Conservation (phyloP, 2,797 vertebrate genomes). For the Periparus ater region DNA sequence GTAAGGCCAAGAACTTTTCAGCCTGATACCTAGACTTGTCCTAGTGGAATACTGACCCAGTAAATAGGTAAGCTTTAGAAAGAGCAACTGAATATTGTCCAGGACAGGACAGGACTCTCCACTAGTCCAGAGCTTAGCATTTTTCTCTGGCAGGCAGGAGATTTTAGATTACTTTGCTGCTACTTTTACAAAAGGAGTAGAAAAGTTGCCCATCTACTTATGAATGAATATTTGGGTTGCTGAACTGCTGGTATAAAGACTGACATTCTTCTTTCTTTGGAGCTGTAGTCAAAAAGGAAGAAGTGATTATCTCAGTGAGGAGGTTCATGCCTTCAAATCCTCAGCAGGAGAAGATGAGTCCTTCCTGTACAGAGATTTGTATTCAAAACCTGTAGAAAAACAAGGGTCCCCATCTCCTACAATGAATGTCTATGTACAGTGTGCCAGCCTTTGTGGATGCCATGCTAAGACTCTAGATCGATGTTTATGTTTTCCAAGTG, state of each 20-base stretch:
- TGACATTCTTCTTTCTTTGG: neutral
- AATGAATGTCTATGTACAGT: neutral
- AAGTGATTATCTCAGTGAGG: neutral
- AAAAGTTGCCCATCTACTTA: neutral
- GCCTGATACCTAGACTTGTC: neutral
- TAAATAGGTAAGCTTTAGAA: neutral
- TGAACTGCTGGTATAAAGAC: neutral
- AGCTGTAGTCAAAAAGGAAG: neutral
- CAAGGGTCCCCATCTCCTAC: neutral
- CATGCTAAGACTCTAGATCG: neutral
- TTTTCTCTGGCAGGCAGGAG: neutral
- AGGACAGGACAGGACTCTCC: neutral
- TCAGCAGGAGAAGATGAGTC: neutral
- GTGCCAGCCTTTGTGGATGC: neutral
- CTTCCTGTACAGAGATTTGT: neutral
- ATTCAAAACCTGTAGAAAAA: neutral
- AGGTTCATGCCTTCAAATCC: neutral
- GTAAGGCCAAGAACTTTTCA: neutral
- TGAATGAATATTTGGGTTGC: neutral
- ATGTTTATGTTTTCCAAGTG: neutral
- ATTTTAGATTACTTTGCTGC: neutral
- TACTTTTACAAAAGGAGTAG: neutral
- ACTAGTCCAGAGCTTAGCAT: neutral
- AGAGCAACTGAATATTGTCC: neutral
- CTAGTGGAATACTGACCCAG: neutral